These are phyloP conservation scores for Girardinus metallicus DNA, from an alignment of 2,797 vertebrate genomes.

Conservation along the genomic window DNA sequence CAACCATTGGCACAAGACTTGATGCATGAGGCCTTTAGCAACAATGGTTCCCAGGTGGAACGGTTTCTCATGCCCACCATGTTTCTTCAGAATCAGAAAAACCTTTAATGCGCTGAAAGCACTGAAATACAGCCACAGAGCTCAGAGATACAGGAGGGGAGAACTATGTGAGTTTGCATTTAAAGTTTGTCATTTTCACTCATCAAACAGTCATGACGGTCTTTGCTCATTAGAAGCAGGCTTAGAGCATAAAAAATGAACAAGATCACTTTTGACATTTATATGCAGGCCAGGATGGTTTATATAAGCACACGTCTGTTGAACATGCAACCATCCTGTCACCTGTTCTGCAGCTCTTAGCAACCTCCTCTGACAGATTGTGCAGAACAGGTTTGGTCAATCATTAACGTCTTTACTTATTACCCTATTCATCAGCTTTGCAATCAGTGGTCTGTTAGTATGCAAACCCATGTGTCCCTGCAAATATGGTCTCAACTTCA, in stretches of 20 bases:
- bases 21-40: slow-evolving; percentile 91
- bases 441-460: slow-evolving; percentile 35
- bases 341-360: slow-evolving; percentile 68
- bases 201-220: slow-evolving; percentile 18
- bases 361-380: slow-evolving; percentile 69
- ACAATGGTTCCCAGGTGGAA: slow-evolving; percentile 89
- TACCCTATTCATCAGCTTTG: slow-evolving; percentile 38
- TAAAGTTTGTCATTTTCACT: slow-evolving; percentile 57
- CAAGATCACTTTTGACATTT: slow-evolving; percentile 4
- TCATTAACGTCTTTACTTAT: slow-evolving; percentile 78
- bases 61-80: slow-evolving; percentile 94
- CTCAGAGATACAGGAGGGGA: slow-evolving; percentile 11
- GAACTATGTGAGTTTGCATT: slow-evolving; percentile 55
- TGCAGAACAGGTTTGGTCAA: slow-evolving; percentile 65
- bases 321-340: slow-evolving; percentile 43
- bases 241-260: slow-evolving; percentile 7
- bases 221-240: slow-evolving; percentile 13
- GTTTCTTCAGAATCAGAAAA: slow-evolving; percentile 30
- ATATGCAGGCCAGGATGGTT: slow-evolving; percentile 16
- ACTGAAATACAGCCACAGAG: slow-evolving; percentile 28
- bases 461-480: slow-evolving; percentile 41
- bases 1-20: slow-evolving; percentile 93
- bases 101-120: slow-evolving; percentile 24
- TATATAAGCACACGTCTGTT: slow-evolving; percentile 21
- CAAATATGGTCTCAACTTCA: slow-evolving; percentile 3